Evolutionary conservation across 2,113 vertebrate genomes (phyloP), one percentile per base, ranked within the genome.

Genomic region (Podiceps cristatus): DNA sequence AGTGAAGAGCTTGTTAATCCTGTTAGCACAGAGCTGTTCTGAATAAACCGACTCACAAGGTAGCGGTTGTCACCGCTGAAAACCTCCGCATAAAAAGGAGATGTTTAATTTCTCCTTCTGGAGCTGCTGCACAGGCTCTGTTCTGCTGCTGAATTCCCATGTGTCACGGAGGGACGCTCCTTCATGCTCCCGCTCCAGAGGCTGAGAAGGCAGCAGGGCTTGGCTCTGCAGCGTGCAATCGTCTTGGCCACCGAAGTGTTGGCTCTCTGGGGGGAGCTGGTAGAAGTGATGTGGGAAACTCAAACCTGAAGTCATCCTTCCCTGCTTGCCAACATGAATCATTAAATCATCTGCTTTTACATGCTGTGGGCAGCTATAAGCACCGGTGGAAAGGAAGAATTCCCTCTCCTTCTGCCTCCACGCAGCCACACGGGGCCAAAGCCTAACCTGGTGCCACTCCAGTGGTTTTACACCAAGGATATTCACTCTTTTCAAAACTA

Each of bases 291-390:
- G 96, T 68, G 89, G 91, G 95, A 95, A 97, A 62, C 77, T 94
- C 84, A 94, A 85, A 96, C 94, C 93, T 97, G 94, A 96, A 96
- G 91, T 96, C 95, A 96, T 97, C 86, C 58, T 89, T 91, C 77
- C 80, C 66, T 40, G 23, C 86, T 94, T 97, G 94, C 94, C 96
- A 97, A 91, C 71, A 79, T 82, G 93, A 93, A 90, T 95, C 91
- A 88, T 86, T 75, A 96, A 94, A 88, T 97, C 86, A 90, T 94
- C 89, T 89, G 77, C 81, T 90, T 85, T 85, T 90, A 68, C 53
- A 66, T 89, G 50, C 91, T 95, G 58, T 89, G 84, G 73, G 84
- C 91, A 85, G 58, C 73, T 91, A 69, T 81, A 86, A 85, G 86
- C 76, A 96, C 53, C 81, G 58, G 4, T 55, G 74, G 87, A 96